Conservation (phyloP, 1,140 invertebrate genomes). For the Macrotrachela quadricornifera region DNA sequence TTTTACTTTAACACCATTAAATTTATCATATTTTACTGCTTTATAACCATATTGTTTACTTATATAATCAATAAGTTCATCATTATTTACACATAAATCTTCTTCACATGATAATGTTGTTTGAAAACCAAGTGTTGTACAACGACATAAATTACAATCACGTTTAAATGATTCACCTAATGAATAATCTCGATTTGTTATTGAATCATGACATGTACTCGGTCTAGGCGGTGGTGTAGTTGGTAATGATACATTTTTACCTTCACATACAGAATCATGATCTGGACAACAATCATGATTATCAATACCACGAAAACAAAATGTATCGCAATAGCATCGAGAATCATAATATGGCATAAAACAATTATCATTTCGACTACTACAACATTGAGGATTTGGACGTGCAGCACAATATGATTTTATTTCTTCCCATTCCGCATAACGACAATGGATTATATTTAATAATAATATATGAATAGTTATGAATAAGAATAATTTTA, state of each 20-base stretch:
- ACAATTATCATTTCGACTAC: conserved; percentile 40
- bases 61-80: not conserved
- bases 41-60: not conserved
- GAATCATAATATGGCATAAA: conserved; percentile 48
- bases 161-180: not conserved
- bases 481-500: too few species aligned
- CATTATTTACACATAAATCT: not conserved
- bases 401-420: too few species aligned
- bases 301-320: conserved; percentile 47
- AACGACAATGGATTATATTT: too few species aligned
- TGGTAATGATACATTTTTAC: conserved; percentile 18
- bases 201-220: not conserved
- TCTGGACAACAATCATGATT: conserved; percentile 61
- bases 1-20: not conserved
- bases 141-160: not conserved
- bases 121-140: not conserved
- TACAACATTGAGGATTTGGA: not conserved
- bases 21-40: not conserved
- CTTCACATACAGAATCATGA: conserved; percentile 46
- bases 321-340: conserved; percentile 73
- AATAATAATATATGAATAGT: too few species aligned
- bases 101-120: not conserved
- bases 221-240: not conserved
- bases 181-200: not conserved
- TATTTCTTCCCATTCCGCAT: too few species aligned